phyloP scores from a whole-genome alignment of 2,797 vertebrate genomes.

The Spheniscus humboldti region DNA sequence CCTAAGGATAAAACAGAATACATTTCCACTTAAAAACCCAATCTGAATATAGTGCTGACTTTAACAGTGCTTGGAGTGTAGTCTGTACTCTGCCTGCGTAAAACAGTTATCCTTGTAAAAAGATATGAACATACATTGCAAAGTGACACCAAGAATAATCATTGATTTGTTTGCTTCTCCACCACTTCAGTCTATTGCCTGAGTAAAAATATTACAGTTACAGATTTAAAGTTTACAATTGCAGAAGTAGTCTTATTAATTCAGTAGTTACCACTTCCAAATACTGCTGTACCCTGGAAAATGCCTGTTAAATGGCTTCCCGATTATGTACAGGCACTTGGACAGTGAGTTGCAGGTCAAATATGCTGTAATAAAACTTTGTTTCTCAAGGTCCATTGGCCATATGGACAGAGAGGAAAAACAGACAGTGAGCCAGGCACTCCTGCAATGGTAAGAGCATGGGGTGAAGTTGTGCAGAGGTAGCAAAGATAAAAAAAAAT shows the following conservation, averaged over 20 bases:
- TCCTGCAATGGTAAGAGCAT: background rate
- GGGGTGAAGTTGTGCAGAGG: background rate
- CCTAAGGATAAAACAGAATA: background rate
- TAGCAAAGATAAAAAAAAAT: background rate
- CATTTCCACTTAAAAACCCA: background rate
- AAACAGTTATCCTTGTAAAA: background rate
- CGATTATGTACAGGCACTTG: background rate
- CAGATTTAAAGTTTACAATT: background rate
- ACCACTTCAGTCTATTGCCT: background rate
- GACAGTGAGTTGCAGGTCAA: background rate
- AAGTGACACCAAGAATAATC: background rate
- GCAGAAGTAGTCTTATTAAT: background rate
- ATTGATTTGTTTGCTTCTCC: background rate
- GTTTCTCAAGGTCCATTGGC: background rate
- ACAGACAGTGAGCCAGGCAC: background rate
- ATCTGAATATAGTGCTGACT: background rate
- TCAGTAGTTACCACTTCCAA: background rate
- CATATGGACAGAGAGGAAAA: background rate
- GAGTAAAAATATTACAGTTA: background rate
- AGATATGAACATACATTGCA: background rate
- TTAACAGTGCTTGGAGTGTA: background rate
- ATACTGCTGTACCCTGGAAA: background rate
- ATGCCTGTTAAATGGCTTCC: background rate
- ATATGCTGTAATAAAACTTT: background rate
- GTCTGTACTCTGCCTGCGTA: background rate